Conservation (phyloP, 2,797 vertebrate species). For the Periparus ater region DNA sequence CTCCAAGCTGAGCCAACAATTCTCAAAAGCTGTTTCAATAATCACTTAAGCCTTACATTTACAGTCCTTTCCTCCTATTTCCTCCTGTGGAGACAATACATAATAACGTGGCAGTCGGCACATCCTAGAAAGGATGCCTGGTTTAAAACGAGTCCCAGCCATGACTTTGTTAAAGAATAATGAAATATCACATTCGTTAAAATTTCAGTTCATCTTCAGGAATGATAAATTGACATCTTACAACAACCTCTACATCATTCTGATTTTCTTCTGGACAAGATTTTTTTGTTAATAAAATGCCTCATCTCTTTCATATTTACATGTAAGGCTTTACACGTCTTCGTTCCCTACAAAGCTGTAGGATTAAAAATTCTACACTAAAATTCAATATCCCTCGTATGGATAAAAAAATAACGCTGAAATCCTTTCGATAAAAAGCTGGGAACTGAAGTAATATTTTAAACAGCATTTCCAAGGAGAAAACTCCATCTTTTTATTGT, state of each 20-base stretch:
- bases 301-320: background rate
- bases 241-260: constrained; percentile 6
- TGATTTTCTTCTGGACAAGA: background rate
- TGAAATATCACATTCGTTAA: constrained; percentile 22
- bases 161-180: background rate
- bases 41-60: constrained; percentile 38
- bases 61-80: constrained; percentile 61
- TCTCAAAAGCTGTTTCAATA: background rate
- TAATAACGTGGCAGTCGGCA: constrained; percentile 52
- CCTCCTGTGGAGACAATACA: constrained; percentile 30
- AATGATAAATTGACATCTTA: constrained; percentile 49
- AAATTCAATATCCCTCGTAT: background rate
- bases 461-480: background rate
- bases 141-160: background rate
- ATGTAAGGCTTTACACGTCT: background rate
- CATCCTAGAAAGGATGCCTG: constrained; percentile 1
- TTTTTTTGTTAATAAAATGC: background rate
- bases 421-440: background rate
- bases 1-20: constrained; percentile 1
- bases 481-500: constrained; percentile 19
- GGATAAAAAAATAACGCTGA: background rate
- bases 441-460: background rate
- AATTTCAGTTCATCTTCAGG: constrained; percentile 28
- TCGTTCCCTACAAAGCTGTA: background rate
- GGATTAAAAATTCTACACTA: background rate